Conservation (phyloP, 2,888 invertebrate genomes). For the Neocrepidodera transversa region DNA sequence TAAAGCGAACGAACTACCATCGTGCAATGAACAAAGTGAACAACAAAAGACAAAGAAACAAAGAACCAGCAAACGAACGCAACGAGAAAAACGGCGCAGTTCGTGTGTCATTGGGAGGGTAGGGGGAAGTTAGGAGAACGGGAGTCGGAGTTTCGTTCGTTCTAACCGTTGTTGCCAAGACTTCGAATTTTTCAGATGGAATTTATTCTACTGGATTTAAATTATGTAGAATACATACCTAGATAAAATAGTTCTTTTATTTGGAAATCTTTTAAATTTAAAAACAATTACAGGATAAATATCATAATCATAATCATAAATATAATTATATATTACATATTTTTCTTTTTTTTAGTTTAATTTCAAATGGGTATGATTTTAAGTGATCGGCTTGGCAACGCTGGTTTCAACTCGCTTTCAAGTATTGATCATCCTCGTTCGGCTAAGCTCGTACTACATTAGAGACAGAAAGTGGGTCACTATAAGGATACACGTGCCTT, state of each 20-base stretch:
- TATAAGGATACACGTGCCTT: conserved; percentile 55
- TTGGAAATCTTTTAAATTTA: no score
- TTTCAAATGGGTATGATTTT: no score
- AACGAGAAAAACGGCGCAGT: conserved; percentile 10
- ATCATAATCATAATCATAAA: no score
- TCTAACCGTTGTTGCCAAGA: no score
- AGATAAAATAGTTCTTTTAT: no score
- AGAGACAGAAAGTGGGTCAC: conserved; percentile 52
- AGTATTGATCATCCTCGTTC: conserved; percentile 52
- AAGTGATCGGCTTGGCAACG: no score
- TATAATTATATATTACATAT: no score
- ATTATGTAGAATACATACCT: no score
- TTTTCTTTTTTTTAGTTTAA: no score
- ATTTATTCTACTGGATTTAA: no score
- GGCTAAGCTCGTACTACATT: conserved; percentile 45
- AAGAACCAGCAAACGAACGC: conserved; percentile 4
- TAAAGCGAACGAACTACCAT: background rate
- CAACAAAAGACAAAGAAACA: conserved; percentile 27
- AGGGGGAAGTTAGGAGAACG: conserved; percentile 26
- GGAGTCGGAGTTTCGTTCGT: conserved; percentile 21
- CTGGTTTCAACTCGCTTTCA: conserved; percentile 47
- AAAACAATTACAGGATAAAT: no score
- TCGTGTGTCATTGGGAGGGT: conserved; percentile 5
- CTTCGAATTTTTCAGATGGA: no score
- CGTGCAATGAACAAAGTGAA: conserved; percentile 8